Evolutionary conservation across 2,113 vertebrate genomes (phyloP).

Genomic region (Anthoscopus minutus): DNA sequence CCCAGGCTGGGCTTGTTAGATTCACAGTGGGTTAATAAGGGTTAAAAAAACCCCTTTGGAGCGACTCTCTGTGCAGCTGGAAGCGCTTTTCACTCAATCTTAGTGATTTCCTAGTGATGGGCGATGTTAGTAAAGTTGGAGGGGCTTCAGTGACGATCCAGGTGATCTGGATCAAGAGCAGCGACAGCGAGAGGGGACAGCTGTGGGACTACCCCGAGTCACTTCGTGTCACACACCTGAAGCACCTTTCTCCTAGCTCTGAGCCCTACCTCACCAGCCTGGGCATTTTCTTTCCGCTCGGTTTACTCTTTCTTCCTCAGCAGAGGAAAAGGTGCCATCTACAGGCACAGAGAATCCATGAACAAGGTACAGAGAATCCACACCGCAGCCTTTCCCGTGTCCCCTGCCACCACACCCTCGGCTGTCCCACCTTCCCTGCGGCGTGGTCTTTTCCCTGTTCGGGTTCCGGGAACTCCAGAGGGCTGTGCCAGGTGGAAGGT

Average conservation of each 20-base stretch:
- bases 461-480: background rate
- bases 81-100: background rate
- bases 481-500: too few relatives aligned
- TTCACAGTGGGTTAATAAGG: background rate
- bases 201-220: background rate
- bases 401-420: background rate
- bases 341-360: slow-evolving; percentile 30
- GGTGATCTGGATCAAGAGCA: too few relatives aligned
- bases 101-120: background rate
- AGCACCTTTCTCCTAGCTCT: background rate
- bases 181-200: fast-evolving
- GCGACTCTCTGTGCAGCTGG: background rate
- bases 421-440: background rate
- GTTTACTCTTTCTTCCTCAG: background rate
- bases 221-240: fast-evolving
- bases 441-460: fast-evolving
- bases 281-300: fast-evolving
- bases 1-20: background rate
- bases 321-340: slow-evolving; percentile 58
- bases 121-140: background rate
- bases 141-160: fast-evolving
- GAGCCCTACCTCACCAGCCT: background rate
- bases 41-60: background rate
- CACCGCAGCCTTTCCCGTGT: background rate
- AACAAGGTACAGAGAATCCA: background rate